Evolutionary conservation across 2,888 invertebrate species (phyloP), one percentile per base, ranked within the genome.

Genomic region (Brassicogethes aeneus): DNA sequence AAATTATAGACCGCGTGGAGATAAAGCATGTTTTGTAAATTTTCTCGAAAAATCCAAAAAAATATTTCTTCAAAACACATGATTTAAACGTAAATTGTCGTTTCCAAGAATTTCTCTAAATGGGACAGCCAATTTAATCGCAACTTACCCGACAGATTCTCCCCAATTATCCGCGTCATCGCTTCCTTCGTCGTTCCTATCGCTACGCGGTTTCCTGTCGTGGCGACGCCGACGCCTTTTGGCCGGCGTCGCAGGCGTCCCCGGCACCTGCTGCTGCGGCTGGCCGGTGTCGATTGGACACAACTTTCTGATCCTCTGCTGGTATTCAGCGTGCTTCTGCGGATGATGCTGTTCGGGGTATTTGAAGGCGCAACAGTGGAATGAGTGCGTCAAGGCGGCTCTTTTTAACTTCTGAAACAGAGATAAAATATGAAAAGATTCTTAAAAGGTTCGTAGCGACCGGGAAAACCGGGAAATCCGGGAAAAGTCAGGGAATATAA

Each of bases 281-380:
- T 53, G 53, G 3, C 53, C 53, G 1, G 53, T 53, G 32, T 53
- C 50, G 2, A 41, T 36, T 3, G 39, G 34, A 40, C 65, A 65
- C 29, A 54, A 48, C 34, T 55, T 51, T 38, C 54, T 56, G 16
- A 77, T 63, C 50, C 77, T 75, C 5, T 74, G 72, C 57, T 78
- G 70, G 54, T 77, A 76, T 40, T 77, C 67, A 12, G 77, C 79
- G 60, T 84, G 82, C 10, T 78, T 69, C 13, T 70, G 69, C 0
- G 87, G 88, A 66, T 88, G 77, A 60, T 91, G 90, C 7, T 82
- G 76, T 49, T 83, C 82, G 0, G 90, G 90, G 62, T 80, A 86
- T 57, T 80, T 77, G 66, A 91, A 91, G 3, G 91, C 91, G 65
- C 92, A 92, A 69, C 92, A 92, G 59, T 92, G 91, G 65, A 90